These are phyloP conservation scores for Anastrepha obliqua DNA, from an alignment of 1,140 invertebrate species.

Conservation along the genomic window DNA sequence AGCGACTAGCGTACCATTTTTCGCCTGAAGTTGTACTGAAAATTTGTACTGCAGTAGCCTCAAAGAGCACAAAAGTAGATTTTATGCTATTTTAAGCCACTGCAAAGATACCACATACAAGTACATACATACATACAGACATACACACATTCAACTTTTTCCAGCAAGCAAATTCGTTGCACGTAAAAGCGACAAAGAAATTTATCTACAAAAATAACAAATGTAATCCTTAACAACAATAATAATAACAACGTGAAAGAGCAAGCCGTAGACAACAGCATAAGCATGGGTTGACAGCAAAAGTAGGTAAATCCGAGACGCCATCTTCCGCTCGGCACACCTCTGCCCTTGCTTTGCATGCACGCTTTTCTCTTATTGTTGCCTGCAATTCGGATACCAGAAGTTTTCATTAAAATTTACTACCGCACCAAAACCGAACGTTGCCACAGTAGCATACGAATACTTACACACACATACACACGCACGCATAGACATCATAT, in stretches of 20 bases:
- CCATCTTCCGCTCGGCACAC: not conserved
- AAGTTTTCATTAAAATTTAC: constrained; percentile 18
- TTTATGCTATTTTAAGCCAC: not conserved
- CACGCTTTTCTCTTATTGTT: not conserved
- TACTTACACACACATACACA: not conserved
- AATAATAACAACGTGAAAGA: not conserved
- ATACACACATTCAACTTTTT: too few relatives aligned
- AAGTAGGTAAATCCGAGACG: not conserved
- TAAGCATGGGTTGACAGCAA: not conserved
- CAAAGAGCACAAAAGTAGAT: too few relatives aligned
- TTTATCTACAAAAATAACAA: constrained; percentile 13
- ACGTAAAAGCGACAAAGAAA: not conserved
- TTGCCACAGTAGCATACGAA: not conserved
- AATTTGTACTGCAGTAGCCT: not conserved
- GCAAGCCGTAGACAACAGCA: not conserved
- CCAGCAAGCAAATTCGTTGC: too few relatives aligned
- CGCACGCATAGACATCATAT: not conserved
- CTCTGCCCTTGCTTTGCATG: too few relatives aligned
- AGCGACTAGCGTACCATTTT: not conserved
- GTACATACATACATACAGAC: too few relatives aligned
- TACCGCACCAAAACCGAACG: constrained; percentile 8
- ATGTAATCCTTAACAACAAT: not conserved
- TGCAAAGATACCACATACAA: not conserved
- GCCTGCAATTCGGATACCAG: not conserved
- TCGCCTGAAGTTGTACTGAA: not conserved